Conservation (phyloP, 2,113 vertebrate genomes). For the Ceratotherium simum region DNA sequence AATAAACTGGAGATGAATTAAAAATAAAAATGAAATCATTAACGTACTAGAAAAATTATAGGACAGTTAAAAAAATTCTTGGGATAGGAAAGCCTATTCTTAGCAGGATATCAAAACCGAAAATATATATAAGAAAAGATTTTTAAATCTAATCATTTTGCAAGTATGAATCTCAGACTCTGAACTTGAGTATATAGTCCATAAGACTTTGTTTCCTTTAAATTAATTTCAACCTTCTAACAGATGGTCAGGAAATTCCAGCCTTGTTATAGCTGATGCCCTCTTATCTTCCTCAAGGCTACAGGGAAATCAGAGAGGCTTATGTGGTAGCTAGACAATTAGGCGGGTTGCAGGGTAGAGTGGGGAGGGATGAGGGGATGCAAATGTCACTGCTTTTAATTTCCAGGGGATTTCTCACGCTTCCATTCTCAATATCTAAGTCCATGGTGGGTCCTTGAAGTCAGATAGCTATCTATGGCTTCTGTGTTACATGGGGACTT, state of each 20-base stretch:
- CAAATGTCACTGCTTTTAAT: background rate
- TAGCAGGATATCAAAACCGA: background rate
- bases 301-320: background rate
- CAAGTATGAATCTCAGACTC: background rate
- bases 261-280: background rate
- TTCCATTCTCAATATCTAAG: background rate
- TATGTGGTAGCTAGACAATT: background rate
- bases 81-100: background rate
- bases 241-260: background rate
- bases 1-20: background rate
- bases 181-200: background rate
- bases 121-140: slow-evolving; percentile 21
- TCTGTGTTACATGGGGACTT: background rate
- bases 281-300: background rate
- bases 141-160: background rate
- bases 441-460: background rate
- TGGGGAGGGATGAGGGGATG: background rate
- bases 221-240: background rate
- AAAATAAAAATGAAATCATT: slow-evolving; percentile 17
- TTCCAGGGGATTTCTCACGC: background rate
- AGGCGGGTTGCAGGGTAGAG: no score
- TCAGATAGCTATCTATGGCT: background rate
- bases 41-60: background rate
- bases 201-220: background rate
- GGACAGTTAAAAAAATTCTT: background rate